These are phyloP conservation scores for Lasiurus borealis DNA, from an alignment of 2,113 vertebrate genomes.

Conservation along the genomic window DNA sequence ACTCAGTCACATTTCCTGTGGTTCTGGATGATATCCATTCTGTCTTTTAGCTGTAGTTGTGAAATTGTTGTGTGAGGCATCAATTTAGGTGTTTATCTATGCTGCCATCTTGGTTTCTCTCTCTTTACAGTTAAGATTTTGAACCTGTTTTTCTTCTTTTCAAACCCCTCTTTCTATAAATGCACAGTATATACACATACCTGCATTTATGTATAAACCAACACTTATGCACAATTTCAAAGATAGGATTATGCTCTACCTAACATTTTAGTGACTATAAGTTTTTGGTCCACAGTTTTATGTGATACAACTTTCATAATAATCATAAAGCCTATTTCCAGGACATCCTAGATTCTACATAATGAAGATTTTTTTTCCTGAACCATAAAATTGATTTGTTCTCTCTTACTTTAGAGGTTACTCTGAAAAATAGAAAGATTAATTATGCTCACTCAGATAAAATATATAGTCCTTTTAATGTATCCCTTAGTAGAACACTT, in stretches of 20 bases:
- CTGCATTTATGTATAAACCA: not conserved
- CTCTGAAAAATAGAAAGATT: conserved; percentile 41
- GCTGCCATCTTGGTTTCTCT: too few relatives aligned
- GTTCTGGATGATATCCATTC: too few relatives aligned
- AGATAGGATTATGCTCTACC: not conserved
- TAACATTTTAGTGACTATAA: not conserved
- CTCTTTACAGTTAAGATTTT: not conserved
- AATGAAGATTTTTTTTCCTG: conserved; percentile 35
- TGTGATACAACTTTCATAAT: not conserved
- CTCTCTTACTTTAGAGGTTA: not conserved
- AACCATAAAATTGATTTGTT: not conserved
- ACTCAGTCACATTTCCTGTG: too few relatives aligned
- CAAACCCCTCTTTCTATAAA: not conserved
- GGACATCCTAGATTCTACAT: not conserved
- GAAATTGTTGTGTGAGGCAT: too few relatives aligned
- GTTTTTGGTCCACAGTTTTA: conserved; percentile 13
- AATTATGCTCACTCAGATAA: not conserved
- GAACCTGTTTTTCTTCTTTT: not conserved
- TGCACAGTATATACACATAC: not conserved
- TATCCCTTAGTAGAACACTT: not conserved
- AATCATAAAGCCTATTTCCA: conserved; percentile 7
- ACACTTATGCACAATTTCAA: not conserved
- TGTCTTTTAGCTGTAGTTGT: too few relatives aligned
- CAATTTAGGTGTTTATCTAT: too few relatives aligned
- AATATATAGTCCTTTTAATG: not conserved